Evolutionary conservation across 2,888 invertebrate species (phyloP).

Genomic region (Acrobasis repandana): DNA sequence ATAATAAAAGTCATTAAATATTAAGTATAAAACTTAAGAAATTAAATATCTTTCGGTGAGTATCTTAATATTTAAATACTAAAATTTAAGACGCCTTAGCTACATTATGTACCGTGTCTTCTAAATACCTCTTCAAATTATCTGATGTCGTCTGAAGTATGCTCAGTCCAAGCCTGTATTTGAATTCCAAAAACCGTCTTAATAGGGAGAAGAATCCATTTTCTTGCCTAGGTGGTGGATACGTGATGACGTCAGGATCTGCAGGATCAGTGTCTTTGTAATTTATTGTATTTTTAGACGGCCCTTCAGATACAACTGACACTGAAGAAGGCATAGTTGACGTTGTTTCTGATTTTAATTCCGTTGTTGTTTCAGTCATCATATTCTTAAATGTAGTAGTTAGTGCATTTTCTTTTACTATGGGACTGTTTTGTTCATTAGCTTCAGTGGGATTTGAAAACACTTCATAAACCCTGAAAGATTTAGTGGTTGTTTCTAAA

Average conservation of each 20-base stretch:
- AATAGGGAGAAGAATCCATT: slow-evolving; percentile 83
- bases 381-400: slow-evolving; percentile 54
- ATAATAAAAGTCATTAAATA: slow-evolving; percentile 26
- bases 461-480: slow-evolving; percentile 69
- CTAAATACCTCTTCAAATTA: slow-evolving; percentile 85
- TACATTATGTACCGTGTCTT: slow-evolving; percentile 58
- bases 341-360: slow-evolving; percentile 61
- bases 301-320: slow-evolving; percentile 41
- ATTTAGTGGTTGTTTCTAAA: slow-evolving; percentile 61
- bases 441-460: slow-evolving; percentile 53
- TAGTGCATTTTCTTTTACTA: slow-evolving; percentile 37
- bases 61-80: slow-evolving; percentile 29
- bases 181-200: slow-evolving; percentile 86
- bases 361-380: slow-evolving; percentile 69
- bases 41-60: slow-evolving; percentile 38
- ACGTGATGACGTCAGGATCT: slow-evolving; percentile 64
- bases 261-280: slow-evolving; percentile 42
- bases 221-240: slow-evolving; percentile 63
- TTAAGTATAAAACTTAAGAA: slow-evolving; percentile 11
- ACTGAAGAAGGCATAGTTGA: slow-evolving; percentile 61
- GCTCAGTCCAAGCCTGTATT: slow-evolving; percentile 86
- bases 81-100: slow-evolving; percentile 50
- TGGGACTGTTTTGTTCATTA: slow-evolving; percentile 41
- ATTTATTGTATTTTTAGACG: slow-evolving; percentile 14
- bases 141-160: slow-evolving; percentile 87